phyloP scores from a whole-genome alignment of 2,113 vertebrate species.

The Polypterus bichir region DNA sequence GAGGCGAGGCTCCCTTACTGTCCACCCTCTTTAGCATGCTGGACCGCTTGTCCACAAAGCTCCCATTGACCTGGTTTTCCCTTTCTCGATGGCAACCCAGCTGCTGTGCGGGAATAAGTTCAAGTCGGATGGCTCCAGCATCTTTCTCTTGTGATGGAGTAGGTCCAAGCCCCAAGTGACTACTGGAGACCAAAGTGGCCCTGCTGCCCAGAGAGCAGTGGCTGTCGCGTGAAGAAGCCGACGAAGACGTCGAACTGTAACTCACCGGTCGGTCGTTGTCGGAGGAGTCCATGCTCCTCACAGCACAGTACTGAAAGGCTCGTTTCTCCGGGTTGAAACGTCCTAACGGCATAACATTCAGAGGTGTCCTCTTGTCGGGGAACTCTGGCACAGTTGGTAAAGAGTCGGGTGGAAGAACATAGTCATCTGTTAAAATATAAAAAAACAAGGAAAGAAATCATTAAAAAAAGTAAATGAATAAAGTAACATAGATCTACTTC shows the following conservation, averaged over 20 bases:
- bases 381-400: constrained; percentile 59
- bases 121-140: constrained; percentile 76
- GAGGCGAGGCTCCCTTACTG: constrained; percentile 31
- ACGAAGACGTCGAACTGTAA: constrained; percentile 93
- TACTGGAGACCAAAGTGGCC: constrained; percentile 65
- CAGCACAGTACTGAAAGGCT: constrained; percentile 45
- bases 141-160: constrained; percentile 55
- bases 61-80: constrained; percentile 28
- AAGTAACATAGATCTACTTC: background rate
- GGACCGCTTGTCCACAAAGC: constrained; percentile 17
- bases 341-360: constrained; percentile 43
- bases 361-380: constrained; percentile 41
- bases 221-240: constrained; percentile 87
- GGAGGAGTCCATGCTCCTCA: constrained; percentile 72
- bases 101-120: constrained; percentile 68
- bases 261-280: constrained; percentile 86
- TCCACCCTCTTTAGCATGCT: constrained; percentile 31
- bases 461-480: constrained; percentile 20
- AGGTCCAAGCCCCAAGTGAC: constrained; percentile 59
- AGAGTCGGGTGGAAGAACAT: constrained; percentile 52
- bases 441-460: constrained; percentile 12
- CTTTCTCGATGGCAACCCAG: constrained; percentile 54
- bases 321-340: constrained; percentile 46
- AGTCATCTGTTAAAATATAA: constrained; percentile 57
- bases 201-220: constrained; percentile 87